Conservation (phyloP, 2,888 invertebrate species). For the Gerris lacustris region DNA sequence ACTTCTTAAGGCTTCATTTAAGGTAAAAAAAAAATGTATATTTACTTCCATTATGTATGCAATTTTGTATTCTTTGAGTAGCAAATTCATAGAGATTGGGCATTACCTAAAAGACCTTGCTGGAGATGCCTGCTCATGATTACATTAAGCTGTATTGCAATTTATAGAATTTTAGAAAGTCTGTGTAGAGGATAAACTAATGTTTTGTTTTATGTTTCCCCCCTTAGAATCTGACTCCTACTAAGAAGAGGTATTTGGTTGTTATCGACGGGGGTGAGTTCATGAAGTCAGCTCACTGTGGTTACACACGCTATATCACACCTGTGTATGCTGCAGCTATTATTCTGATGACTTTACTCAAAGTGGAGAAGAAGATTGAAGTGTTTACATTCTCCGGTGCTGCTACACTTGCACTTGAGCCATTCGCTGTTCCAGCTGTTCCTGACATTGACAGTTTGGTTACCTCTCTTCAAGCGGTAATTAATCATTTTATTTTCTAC, state of each 20-base stretch:
- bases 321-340: constrained; percentile 16
- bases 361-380: constrained; percentile 17
- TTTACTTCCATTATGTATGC: not conserved
- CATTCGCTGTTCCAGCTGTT: not conserved
- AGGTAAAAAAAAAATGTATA: constrained; percentile 14
- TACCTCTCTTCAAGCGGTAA: not conserved
- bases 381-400: constrained; percentile 10
- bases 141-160: too few species aligned
- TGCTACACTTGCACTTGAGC: too few species aligned
- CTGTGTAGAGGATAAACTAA: too few species aligned
- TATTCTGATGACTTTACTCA: constrained; percentile 12
- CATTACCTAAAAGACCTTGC: too few species aligned
- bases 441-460: not conserved
- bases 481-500: too few species aligned
- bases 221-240: constrained; percentile 8
- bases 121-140: too few species aligned
- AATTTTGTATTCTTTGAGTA: not conserved
- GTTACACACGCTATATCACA: constrained; percentile 16
- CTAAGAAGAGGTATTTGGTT: constrained; percentile 11
- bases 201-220: too few species aligned
- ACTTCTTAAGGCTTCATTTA: constrained; percentile 19
- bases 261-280: constrained; percentile 11
- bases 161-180: too few species aligned
- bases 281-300: constrained; percentile 14
- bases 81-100: too few species aligned